Percentiles rank a stretch among this genome's conserved stretches.
phyloP scores from a whole-genome alignment of 2,797 vertebrate genomes.

The Lepilemur septentrionalis region DNA sequence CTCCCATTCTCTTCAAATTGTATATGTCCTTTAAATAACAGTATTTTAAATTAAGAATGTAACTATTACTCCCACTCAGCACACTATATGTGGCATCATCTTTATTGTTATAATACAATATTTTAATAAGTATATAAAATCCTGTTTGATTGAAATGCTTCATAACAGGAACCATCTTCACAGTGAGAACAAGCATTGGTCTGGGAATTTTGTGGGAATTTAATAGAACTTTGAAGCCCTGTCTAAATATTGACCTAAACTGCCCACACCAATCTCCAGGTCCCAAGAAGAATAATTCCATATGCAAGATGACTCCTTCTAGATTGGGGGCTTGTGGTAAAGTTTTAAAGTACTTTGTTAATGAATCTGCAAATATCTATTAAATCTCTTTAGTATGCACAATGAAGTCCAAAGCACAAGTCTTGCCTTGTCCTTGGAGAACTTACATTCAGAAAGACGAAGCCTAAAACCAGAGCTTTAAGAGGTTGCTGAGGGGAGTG shows the following conservation, averaged over 20 bases:
- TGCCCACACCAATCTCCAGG: neutral
- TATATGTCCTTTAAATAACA: constrained; percentile 1
- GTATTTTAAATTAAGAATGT: neutral
- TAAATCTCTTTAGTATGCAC: neutral
- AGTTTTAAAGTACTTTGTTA: neutral
- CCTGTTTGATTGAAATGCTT: neutral
- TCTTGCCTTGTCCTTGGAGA: neutral
- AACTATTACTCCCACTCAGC: neutral
- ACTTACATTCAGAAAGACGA: neutral
- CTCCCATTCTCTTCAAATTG: constrained; percentile 10
- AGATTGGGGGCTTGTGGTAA: neutral
- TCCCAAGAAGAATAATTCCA: neutral
- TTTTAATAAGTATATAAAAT: constrained; percentile 41
- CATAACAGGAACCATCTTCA: neutral
- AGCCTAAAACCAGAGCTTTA: neutral
- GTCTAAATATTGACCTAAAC: constrained; percentile 43
- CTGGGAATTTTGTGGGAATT: neutral
- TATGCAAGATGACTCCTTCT: neutral
- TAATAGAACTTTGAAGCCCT: neutral
- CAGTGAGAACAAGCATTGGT: neutral
- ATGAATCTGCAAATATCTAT: neutral
- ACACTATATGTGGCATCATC: neutral
- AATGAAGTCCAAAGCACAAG: neutral
- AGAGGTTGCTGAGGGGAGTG: neutral
- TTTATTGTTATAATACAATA: neutral